phyloP scores from a whole-genome alignment of 2,113 vertebrate genomes.

The Campylomormyrus numenius region DNA sequence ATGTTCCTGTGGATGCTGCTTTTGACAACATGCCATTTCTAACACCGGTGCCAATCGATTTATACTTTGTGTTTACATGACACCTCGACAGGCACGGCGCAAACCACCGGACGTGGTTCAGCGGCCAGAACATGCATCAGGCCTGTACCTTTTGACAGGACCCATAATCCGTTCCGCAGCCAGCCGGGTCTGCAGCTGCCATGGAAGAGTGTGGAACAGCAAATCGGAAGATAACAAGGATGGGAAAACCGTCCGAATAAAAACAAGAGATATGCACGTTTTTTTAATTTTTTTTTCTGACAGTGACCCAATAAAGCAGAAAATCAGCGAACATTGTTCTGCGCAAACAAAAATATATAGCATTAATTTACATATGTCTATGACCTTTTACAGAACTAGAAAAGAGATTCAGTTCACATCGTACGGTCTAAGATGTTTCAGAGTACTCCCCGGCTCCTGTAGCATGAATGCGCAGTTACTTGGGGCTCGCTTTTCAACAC shows the following conservation, averaged over 20 bases:
- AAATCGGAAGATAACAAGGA: background rate
- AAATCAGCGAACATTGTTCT: background rate
- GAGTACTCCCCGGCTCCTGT: fast-evolving
- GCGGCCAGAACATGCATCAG: background rate
- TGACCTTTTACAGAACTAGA: background rate
- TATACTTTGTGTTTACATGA: slow-evolving; percentile 6
- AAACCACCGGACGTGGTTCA: background rate
- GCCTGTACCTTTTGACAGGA: background rate
- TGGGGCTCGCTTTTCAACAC: background rate
- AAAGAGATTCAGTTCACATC: background rate
- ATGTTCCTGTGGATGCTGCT: background rate
- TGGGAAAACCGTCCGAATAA: background rate
- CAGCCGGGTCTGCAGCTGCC: background rate
- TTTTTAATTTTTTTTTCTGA: background rate
- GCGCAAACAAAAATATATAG: background rate
- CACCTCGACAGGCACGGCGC: background rate
- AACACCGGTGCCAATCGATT: background rate
- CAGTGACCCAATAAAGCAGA: background rate
- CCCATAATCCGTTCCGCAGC: background rate
- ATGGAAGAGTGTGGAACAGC: background rate
- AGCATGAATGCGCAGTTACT: background rate
- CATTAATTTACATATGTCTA: background rate
- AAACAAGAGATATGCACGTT: background rate
- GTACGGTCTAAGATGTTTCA: background rate
- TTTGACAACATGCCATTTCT: background rate